Evolutionary conservation across 2,888 invertebrate species (phyloP), one percentile per base, ranked within the genome.

Genomic region (Cremastobaeus sp.): DNA sequence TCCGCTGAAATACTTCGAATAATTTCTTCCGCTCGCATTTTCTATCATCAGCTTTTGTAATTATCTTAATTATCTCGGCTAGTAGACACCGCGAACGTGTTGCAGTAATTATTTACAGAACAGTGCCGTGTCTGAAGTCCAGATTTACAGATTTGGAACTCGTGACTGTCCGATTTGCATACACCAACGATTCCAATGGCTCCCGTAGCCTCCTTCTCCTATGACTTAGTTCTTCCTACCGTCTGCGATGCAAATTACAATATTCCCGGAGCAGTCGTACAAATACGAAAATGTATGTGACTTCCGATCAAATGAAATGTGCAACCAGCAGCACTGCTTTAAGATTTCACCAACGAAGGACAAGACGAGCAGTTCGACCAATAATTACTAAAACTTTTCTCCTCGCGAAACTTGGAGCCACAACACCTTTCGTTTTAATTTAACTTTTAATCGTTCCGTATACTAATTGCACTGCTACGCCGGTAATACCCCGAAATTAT

Each of bases 201-300:
- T 81, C 76, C 62, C 73, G 69, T 75, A 50, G 39, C 41, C 66
- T 65, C 52, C 68, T 60, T 41, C 74, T 70, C 76, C 69, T 78
- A 76, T 78, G 82, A 83, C 83, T 84, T 82, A 80, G 80, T 83
- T 85, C 84, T 83, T 83, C 84, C 79, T 79, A 77, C 81, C 84
- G 83, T 84, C 82, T 84, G 76, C 80, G 70, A 86, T 86, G 86
- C 84, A 86, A 86, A 86, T 87, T 87, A 84, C 86, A 87, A 86
- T 87, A 86, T 87, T 87, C 84, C 85, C 82, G 81, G 77, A 80
- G 79, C 79, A 78, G 81, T 84, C 81, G 80, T 81, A 83, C 81
- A 83, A 81, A 84, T 84, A 82, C 79, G 84, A 86, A 85, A 85
- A 85, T 87, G 82, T 86, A 86, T 84, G 83, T 82, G 82, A 77